These are phyloP conservation scores for Plutomurus gul DNA, from an alignment of 1,140 invertebrate genomes.

Conservation along the genomic window DNA sequence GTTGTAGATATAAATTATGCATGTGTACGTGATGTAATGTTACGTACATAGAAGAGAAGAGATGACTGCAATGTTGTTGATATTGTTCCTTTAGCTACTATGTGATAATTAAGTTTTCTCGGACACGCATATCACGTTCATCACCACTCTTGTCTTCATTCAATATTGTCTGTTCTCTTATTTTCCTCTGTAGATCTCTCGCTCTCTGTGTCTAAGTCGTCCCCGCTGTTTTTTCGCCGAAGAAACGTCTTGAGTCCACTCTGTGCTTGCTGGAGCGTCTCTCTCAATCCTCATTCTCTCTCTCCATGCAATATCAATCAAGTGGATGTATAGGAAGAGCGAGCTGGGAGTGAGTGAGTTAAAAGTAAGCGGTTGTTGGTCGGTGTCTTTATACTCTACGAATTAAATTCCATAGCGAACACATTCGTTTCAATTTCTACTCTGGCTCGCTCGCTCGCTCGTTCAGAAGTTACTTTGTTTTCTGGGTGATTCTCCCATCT, in stretches of 20 bases:
- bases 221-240: background rate
- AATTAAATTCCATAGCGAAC: conserved; percentile 22
- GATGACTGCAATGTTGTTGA: too few relatives aligned
- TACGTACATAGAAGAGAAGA: too few relatives aligned
- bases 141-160: conserved; percentile 15
- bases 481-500: background rate
- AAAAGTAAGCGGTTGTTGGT: background rate
- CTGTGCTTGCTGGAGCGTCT: background rate
- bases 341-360: too few relatives aligned
- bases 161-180: background rate
- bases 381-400: background rate
- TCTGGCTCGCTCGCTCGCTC: too few relatives aligned
- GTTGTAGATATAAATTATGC: too few relatives aligned
- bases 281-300: too few relatives aligned
- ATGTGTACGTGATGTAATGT: too few relatives aligned
- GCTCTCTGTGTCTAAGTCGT: too few relatives aligned
- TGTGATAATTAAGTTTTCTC: conserved; percentile 30
- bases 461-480: too few relatives aligned
- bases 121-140: conserved; percentile 22
- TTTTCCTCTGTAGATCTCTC: background rate
- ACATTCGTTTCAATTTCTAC: too few relatives aligned
- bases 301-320: conserved; percentile 12
- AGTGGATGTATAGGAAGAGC: too few relatives aligned
- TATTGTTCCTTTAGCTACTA: background rate
- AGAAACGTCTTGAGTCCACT: too few relatives aligned